These are phyloP conservation scores for Panzeria rudis DNA, from an alignment of 2,888 invertebrate species.

Conservation along the genomic window DNA sequence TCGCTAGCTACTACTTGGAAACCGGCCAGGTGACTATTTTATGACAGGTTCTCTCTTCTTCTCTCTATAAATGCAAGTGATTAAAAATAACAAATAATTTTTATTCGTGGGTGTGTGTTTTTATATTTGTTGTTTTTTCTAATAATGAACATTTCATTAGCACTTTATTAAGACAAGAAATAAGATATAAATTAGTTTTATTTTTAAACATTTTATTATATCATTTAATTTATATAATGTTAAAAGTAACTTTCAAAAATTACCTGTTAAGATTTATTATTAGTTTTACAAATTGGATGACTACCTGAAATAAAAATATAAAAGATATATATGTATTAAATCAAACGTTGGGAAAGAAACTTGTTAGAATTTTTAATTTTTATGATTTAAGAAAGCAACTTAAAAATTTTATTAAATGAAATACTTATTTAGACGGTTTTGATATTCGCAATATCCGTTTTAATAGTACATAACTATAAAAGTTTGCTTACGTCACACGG, in stretches of 20 bases:
- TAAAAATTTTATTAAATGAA: neutral
- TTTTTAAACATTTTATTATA: neutral
- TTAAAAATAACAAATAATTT: no score
- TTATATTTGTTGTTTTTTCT: neutral
- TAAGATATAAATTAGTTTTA: neutral
- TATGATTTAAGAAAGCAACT: neutral
- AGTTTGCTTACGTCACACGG: no score
- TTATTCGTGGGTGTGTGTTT: no score
- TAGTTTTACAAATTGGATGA: neutral
- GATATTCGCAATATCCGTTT: neutral
- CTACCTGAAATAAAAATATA: constrained; percentile 18
- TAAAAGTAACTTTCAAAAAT: constrained; percentile 33
- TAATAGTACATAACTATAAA: neutral
- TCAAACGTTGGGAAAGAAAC: neutral
- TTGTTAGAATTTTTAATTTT: neutral
- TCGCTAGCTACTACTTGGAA: no score
- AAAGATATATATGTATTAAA: neutral
- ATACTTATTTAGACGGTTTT: neutral
- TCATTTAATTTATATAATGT: neutral
- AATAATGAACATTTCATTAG: neutral
- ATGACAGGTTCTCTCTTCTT: no score
- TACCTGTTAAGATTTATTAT: constrained; percentile 22
- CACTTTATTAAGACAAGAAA: constrained; percentile 22
- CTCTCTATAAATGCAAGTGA: no score
- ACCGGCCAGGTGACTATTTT: no score